Conservation (phyloP, 2,888 invertebrate species). For the Oegoconia quadripuncta region DNA sequence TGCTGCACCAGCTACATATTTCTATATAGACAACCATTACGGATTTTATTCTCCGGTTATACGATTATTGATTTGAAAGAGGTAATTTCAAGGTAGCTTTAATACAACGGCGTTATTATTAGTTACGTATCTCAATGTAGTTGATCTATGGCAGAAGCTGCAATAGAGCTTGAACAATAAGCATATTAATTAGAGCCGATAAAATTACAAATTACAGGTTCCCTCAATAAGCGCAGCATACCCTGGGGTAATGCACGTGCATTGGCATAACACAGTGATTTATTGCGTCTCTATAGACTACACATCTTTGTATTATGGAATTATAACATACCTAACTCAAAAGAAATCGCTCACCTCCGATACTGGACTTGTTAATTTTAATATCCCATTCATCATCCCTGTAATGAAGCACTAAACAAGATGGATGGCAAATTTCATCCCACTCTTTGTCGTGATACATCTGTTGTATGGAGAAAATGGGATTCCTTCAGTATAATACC, state of each 20-base stretch:
- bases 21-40: no score
- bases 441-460: slow-evolving; percentile 14
- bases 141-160: slow-evolving; percentile 8
- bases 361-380: slow-evolving; percentile 24
- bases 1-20: no score
- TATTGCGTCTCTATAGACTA: slow-evolving; percentile 5
- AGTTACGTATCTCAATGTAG: no score
- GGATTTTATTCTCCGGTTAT: no score
- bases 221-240: neutral
- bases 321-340: slow-evolving; percentile 1
- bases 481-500: slow-evolving; percentile 21
- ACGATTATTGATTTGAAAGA: no score
- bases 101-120: no score
- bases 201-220: slow-evolving; percentile 9
- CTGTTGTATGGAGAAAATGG: slow-evolving; percentile 5
- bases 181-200: slow-evolving; percentile 18
- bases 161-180: slow-evolving; percentile 21
- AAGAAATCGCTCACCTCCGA: neutral
- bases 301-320: slow-evolving; percentile 4
- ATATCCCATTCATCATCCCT: slow-evolving; percentile 42
- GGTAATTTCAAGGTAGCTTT: no score
- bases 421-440: slow-evolving; percentile 36
- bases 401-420: slow-evolving; percentile 44
- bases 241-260: slow-evolving; percentile 19
- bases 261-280: slow-evolving; percentile 6